A percentile compares a stretch with the other conserved stretches of the same genome.
These are phyloP conservation scores for Osmerus eperlanus DNA, from an alignment of 2,113 vertebrate genomes.

Conservation along the genomic window DNA sequence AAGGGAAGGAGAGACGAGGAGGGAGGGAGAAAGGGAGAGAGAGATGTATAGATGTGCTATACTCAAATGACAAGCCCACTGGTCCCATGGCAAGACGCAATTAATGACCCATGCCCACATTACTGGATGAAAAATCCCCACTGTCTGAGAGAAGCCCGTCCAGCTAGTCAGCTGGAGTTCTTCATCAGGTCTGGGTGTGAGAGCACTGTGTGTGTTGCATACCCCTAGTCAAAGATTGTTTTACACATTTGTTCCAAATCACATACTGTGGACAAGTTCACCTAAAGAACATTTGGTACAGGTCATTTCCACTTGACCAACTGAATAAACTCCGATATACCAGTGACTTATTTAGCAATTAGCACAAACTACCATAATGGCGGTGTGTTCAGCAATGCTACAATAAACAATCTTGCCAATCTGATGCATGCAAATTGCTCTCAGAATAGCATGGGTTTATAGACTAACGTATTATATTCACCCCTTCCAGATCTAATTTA, in stretches of 20 bases:
- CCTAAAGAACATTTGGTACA: too few relatives aligned
- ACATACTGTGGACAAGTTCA: too few relatives aligned
- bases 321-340: background rate
- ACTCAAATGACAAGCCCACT: conserved; percentile 82
- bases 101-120: conserved; percentile 89
- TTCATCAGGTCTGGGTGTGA: conserved; percentile 70
- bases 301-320: too few relatives aligned
- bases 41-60: conserved; percentile 76
- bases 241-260: too few relatives aligned
- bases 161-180: conserved; percentile 81
- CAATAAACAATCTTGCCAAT: conserved; percentile 57
- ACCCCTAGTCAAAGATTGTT: too few relatives aligned
- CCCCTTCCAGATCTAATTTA: conserved; percentile 62
- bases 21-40: conserved; percentile 24
- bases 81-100: conserved; percentile 85
- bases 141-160: conserved; percentile 72
- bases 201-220: background rate
- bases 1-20: background rate
- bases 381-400: background rate
- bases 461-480: conserved; percentile 62
- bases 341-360: background rate
- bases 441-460: conserved; percentile 62
- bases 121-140: conserved; percentile 85
- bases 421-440: conserved; percentile 55
- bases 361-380: too few relatives aligned